Evolutionary conservation across 2,888 invertebrate genomes (phyloP).

Genomic region (Drosophila macrothrix): DNA sequence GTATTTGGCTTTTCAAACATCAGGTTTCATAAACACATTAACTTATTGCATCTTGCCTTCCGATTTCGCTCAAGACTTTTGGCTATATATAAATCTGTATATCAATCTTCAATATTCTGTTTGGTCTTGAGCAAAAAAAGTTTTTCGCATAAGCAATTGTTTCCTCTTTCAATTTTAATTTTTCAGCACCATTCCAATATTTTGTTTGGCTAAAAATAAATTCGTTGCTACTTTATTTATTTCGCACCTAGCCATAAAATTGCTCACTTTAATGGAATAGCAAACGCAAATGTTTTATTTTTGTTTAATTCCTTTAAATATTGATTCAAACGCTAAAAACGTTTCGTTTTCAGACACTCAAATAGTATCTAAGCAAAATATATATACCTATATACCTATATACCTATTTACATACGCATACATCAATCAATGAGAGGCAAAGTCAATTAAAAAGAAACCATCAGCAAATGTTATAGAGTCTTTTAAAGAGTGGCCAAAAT

Average conservation of each 20-base stretch:
- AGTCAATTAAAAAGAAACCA: conserved; percentile 59
- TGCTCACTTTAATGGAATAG: conserved; percentile 59
- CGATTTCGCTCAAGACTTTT: conserved; percentile 7
- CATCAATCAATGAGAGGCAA: conserved; percentile 38
- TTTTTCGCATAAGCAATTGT: conserved; percentile 64
- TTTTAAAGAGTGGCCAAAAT: conserved; percentile 45
- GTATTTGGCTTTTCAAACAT: not conserved
- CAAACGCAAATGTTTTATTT: conserved; percentile 22
- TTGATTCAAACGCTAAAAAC: conserved; percentile 61
- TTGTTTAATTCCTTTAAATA: conserved; percentile 56
- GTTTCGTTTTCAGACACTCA: conserved; percentile 54
- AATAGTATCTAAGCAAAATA: conserved; percentile 33
- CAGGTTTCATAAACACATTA: not conserved
- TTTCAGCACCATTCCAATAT: conserved; percentile 44
- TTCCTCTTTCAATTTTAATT: conserved; percentile 55
- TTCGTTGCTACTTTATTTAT: conserved; percentile 58
- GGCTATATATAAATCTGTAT: conserved; percentile 36
- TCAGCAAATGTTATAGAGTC: conserved; percentile 25
- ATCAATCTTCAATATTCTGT: conserved; percentile 27
- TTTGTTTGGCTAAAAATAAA: conserved; percentile 47
- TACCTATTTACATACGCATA: not conserved
- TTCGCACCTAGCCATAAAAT: conserved; percentile 76
- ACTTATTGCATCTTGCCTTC: not conserved
- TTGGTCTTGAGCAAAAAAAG: conserved; percentile 22
- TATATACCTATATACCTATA: not conserved